phyloP scores from a whole-genome alignment of 2,888 invertebrate species.

The Machimus rusticus region DNA sequence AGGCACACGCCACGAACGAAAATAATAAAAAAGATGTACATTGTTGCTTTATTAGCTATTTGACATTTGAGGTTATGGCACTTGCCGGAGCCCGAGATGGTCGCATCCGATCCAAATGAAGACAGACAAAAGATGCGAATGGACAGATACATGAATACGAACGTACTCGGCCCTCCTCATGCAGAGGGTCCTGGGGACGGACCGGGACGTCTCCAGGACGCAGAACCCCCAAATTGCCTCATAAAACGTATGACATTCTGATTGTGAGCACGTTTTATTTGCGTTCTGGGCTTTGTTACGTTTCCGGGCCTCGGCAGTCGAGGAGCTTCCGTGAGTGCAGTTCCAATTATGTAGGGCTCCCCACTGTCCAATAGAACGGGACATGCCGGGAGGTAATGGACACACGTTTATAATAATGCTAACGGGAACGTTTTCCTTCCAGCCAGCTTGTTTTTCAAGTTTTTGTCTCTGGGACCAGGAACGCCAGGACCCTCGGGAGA shows the following conservation, averaged over 20 bases:
- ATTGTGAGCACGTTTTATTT: conserved; percentile 39
- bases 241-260: conserved; percentile 40
- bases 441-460: neutral
- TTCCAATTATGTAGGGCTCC: conserved; percentile 20
- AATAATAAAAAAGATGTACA: conserved; percentile 3
- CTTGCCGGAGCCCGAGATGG: neutral
- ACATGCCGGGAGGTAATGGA: neutral
- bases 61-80: conserved; percentile 6
- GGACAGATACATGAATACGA: neutral
- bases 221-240: conserved; percentile 5
- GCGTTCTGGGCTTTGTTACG: conserved; percentile 31
- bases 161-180: neutral
- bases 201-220: neutral
- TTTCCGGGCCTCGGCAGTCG: neutral
- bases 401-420: conserved; percentile 16
- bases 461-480: neutral
- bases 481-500: neutral
- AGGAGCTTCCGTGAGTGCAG: conserved; percentile 16
- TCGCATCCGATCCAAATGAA: neutral
- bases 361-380: neutral
- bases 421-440: conserved; percentile 7
- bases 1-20: neutral
- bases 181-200: neutral
- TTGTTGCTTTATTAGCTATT: conserved; percentile 29
- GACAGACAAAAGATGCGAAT: conserved; percentile 2